phyloP scores from a whole-genome alignment of 2,797 vertebrate species.

The Sternotherus odoratus region DNA sequence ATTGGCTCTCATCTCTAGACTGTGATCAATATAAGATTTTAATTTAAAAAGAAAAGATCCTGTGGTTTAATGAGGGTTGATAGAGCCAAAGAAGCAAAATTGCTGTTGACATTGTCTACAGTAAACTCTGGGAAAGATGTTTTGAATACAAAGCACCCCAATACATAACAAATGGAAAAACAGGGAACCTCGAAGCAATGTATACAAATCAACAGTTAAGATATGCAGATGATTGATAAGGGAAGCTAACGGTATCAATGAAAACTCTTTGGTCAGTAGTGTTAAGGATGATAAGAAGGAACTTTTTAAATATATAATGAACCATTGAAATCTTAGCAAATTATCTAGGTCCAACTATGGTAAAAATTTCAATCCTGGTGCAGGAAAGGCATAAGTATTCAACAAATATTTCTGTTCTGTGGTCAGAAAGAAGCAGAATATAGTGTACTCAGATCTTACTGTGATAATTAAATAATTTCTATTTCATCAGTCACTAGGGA shows the following conservation, averaged over 20 bases:
- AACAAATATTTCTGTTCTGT: conserved; percentile 7
- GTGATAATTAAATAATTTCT: conserved; percentile 35
- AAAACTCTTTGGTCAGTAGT: conserved; percentile 11
- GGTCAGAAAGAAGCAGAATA: conserved; percentile 21
- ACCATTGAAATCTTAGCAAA: neutral
- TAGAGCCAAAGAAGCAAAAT: neutral
- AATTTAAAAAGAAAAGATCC: conserved; percentile 36
- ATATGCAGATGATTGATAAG: conserved; percentile 37
- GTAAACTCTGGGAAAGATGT: conserved; percentile 10
- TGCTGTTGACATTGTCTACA: conserved; percentile 23
- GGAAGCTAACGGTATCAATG: conserved; percentile 3
- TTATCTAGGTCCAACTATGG: neutral
- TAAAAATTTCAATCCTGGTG: neutral
- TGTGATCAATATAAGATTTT: conserved; percentile 50
- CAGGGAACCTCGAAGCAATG: neutral
- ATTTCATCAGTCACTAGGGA: conserved; percentile 5
- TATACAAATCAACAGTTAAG: conserved; percentile 44
- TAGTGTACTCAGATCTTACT: neutral
- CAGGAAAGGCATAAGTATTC: neutral
- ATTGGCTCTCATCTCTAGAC: conserved; percentile 6
- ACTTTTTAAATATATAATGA: conserved; percentile 7
- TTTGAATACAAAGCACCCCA: neutral
- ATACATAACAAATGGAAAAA: neutral
- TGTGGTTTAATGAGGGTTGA: conserved; percentile 26
- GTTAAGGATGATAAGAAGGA: conserved; percentile 13